phyloP scores from a whole-genome alignment of 1,140 invertebrate species.

The Lethrus apterus region DNA sequence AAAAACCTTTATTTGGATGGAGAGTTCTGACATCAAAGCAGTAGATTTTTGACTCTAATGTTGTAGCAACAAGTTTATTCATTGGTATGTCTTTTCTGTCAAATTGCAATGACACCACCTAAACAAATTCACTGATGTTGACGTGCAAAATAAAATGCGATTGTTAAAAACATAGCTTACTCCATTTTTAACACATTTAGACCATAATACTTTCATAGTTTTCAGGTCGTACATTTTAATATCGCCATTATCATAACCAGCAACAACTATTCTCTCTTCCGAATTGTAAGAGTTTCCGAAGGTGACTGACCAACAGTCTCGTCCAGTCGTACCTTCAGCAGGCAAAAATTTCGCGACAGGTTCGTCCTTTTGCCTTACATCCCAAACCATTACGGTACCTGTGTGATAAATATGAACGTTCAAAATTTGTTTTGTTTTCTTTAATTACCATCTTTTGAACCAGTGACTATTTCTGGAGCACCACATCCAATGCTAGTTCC shows the following conservation, averaged over 20 bases:
- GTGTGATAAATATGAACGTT: slow-evolving; percentile 1
- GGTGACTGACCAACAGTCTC: slow-evolving; percentile 83
- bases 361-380: slow-evolving; percentile 77
- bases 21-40: slow-evolving; percentile 84
- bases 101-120: slow-evolving; percentile 86
- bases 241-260: slow-evolving; percentile 96
- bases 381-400: slow-evolving; percentile 92
- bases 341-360: slow-evolving; percentile 82
- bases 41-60: slow-evolving; percentile 87
- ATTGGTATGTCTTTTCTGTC: slow-evolving; percentile 90
- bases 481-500: slow-evolving; percentile 76
- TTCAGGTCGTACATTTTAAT: slow-evolving; percentile 92
- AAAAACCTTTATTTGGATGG: slow-evolving; percentile 82
- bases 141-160: background rate
- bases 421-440: no score
- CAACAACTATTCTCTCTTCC: slow-evolving; percentile 74
- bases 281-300: slow-evolving; percentile 85
- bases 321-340: slow-evolving; percentile 50
- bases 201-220: slow-evolving; percentile 78
- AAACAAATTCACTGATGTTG: background rate
- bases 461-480: slow-evolving; percentile 90
- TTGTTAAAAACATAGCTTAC: slow-evolving; percentile 43
- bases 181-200: slow-evolving; percentile 89
- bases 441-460: slow-evolving; percentile 80
- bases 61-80: slow-evolving; percentile 91